These are phyloP conservation scores for Pocillopora meandrina DNA, from an alignment of 92 coral and sea anemone species.

Conservation along the genomic window DNA sequence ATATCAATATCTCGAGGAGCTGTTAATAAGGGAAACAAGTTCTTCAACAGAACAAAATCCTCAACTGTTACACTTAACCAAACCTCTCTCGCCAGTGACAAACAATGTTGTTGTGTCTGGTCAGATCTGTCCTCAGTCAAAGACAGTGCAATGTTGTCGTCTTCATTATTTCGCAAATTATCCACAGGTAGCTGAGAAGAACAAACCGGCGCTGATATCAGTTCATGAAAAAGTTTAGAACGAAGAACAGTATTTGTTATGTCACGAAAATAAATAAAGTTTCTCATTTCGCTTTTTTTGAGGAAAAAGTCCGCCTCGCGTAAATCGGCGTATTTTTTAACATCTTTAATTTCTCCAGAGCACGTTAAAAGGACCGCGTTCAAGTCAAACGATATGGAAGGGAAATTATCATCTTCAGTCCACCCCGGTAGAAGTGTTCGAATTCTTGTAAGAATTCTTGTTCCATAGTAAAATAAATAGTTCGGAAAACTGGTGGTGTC, in stretches of 20 bases:
- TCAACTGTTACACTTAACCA: no score
- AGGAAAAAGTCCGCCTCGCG: background rate
- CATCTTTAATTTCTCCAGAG: background rate
- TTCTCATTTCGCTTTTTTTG: background rate
- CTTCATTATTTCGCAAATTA: background rate
- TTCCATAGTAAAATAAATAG: background rate
- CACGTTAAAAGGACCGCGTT: background rate
- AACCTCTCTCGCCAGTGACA: background rate
- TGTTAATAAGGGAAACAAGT: background rate
- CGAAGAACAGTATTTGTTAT: background rate
- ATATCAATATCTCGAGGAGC: background rate
- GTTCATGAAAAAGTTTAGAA: background rate
- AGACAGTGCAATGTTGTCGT: background rate
- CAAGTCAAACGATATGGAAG: slow-evolving; percentile 1
- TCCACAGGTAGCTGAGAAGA: slow-evolving; percentile 14
- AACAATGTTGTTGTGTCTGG: background rate
- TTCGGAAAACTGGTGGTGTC: background rate
- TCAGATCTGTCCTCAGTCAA: background rate
- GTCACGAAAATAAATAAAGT: background rate
- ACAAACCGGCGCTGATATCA: background rate
- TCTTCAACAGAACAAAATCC: background rate
- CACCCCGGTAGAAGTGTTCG: no score
- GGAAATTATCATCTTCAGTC: background rate
- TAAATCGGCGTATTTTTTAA: background rate
- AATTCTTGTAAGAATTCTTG: no score